A percentile compares a stretch with the other conserved stretches of the same genome.
Evolutionary conservation across 2,888 invertebrate genomes (phyloP).

Genomic region (Bhutanitis thaidina): DNA sequence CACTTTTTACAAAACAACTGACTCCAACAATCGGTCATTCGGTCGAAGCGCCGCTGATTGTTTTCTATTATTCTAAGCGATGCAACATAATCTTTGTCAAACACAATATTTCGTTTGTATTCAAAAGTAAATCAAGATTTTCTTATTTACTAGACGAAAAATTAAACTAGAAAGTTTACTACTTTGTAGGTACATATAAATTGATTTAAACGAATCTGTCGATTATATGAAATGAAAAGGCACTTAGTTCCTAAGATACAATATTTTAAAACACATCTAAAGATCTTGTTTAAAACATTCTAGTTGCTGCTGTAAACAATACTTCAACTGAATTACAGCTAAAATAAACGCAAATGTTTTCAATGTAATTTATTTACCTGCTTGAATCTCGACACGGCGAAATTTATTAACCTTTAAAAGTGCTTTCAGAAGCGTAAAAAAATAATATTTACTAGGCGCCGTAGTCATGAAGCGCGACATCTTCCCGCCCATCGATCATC

Average conservation of each 20-base stretch:
- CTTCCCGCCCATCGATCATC: constrained; percentile 59
- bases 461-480: constrained; percentile 50
- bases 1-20: background rate
- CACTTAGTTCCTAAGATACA: too few relatives aligned
- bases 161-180: too few relatives aligned
- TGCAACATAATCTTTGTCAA: too few relatives aligned
- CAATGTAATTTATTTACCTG: constrained; percentile 19
- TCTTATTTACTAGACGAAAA: too few relatives aligned
- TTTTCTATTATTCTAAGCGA: background rate
- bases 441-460: constrained; percentile 18
- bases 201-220: too few relatives aligned
- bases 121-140: too few relatives aligned
- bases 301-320: constrained; percentile 14
- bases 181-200: too few relatives aligned
- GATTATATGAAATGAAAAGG: too few relatives aligned
- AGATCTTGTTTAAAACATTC: too few relatives aligned
- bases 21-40: constrained; percentile 9
- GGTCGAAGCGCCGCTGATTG: background rate
- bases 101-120: too few relatives aligned
- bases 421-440: constrained; percentile 14
- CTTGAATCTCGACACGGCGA: constrained; percentile 7
- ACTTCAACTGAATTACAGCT: constrained; percentile 7
- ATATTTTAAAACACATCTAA: too few relatives aligned
- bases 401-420: constrained; percentile 19
- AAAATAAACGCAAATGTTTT: constrained; percentile 15